Base-by-base conservation (phyloP, 2,113 vertebrate species). In the Myiagra hebetior region DNA sequence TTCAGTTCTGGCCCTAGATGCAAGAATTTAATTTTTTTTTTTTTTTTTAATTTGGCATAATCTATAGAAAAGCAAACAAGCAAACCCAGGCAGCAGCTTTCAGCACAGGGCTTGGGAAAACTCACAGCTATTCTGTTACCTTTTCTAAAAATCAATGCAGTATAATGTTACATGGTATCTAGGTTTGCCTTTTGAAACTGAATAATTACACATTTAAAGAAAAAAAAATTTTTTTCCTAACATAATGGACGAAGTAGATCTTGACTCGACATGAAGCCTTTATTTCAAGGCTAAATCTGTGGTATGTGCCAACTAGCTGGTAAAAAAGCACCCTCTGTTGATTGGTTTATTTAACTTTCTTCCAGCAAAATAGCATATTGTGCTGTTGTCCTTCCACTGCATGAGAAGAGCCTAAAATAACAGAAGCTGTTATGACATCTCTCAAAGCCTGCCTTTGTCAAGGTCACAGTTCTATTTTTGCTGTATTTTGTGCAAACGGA, bases 401-500 rank as follows among this genome's bases (percentile, higher is more conserved):
- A 50, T 57, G 55, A 74, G 70, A 88, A 93, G 62, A 85, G 50
- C 82, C 75, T 92, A 60, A 91, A 85, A 78, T 94, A 93, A 85
- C 62, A 90, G 72, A 79, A 92, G 33, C n/a, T 93, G 60, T 89
- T 93, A n/a, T n/a, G 67, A 72, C 69, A 82, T 78, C 79, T 93
- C 41, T 44, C 50, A 30, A 53, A 87, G 62, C 2, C 2, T 86
- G 65, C 53, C 49, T 91, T 88, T 85, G 67, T 79, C 91, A 97
- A 94, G 92, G 85, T 73, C 79, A 27, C n/a, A 30, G 31, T 52
- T 95, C 69, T 91, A n/a, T 94, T 93, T 93, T 82, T 72, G 10
- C 30, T 82, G 52, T 24, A 11, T 91, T 93, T 85, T 85, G 26
- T 92, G 39, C 50, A 74, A 87, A 85, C 23, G 62, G 53, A 73